Conservation (phyloP, 2,888 invertebrate species). For the Seira musarum region DNA sequence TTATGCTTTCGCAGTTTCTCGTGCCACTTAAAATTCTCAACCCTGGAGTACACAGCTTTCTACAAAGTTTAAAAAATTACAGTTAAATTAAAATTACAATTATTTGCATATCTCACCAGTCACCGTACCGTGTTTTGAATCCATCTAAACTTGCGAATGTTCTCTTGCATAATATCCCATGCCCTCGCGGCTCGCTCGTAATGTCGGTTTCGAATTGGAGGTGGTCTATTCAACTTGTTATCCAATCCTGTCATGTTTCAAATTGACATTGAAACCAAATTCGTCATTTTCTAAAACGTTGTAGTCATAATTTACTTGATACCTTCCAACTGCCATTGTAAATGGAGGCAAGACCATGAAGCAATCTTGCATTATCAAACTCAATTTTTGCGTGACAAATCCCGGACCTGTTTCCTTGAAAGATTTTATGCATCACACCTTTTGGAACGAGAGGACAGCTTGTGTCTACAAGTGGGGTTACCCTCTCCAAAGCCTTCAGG, state of each 20-base stretch:
- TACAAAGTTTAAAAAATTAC: slow-evolving; percentile 3
- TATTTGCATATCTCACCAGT: no score
- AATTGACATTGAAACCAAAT: not conserved
- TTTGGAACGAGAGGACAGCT: slow-evolving; percentile 35
- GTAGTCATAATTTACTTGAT: not conserved
- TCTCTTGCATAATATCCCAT: slow-evolving; percentile 38
- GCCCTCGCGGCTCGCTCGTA: slow-evolving; percentile 32
- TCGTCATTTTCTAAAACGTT: not conserved
- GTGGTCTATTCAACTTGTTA: not conserved
- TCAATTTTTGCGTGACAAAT: slow-evolving; percentile 35
- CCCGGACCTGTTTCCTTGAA: not conserved
- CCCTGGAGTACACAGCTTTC: slow-evolving; percentile 32
- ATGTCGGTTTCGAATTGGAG: slow-evolving; percentile 12
- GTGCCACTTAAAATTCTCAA: slow-evolving; percentile 37
- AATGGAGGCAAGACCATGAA: slow-evolving; percentile 29
- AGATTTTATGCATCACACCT: slow-evolving; percentile 6
- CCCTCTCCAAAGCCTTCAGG: slow-evolving; percentile 18
- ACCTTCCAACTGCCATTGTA: slow-evolving; percentile 39
- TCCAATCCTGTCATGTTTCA: slow-evolving; percentile 27
- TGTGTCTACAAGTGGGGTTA: slow-evolving; percentile 15
- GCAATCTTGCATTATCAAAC: slow-evolving; percentile 30
- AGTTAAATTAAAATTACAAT: not conserved
- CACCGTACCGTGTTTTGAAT: not conserved
- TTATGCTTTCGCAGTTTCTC: slow-evolving; percentile 21
- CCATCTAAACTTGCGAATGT: slow-evolving; percentile 10